Evolutionary conservation across 2,113 vertebrate genomes (phyloP).

Genomic region (Cisticola juncidis): DNA sequence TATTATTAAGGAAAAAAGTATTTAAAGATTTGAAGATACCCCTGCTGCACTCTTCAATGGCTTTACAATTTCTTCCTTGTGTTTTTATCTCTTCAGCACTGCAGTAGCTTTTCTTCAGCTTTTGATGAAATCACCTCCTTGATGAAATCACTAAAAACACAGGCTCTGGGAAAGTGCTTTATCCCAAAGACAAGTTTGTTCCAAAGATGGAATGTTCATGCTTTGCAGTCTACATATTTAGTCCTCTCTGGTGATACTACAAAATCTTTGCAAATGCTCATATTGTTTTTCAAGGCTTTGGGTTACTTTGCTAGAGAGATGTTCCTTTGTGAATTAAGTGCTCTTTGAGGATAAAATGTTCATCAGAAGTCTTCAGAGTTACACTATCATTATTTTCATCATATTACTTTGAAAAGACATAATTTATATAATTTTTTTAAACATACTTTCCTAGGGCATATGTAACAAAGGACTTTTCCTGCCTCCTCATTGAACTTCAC

Average conservation of each 20-base stretch:
- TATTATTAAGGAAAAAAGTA: slow-evolving; percentile 9
- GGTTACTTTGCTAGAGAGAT: neutral
- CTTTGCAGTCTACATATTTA: slow-evolving; percentile 5
- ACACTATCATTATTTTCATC: neutral
- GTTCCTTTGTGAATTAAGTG: slow-evolving; percentile 27
- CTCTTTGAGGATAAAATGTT: slow-evolving; percentile 47
- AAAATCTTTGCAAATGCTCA: neutral
- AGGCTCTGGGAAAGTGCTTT: slow-evolving; percentile 17
- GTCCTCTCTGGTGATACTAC: neutral
- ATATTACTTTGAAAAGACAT: neutral
- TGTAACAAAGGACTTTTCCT: neutral
- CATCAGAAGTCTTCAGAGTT: slow-evolving; percentile 25
- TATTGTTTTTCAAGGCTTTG: slow-evolving; percentile 13
- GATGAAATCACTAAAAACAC: slow-evolving; percentile 27
- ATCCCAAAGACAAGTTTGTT: slow-evolving; percentile 49
- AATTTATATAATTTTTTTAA: neutral
- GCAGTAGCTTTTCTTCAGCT: slow-evolving; percentile 27
- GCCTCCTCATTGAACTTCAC: neutral
- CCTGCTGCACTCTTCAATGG: slow-evolving; percentile 17
- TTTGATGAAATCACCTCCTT: slow-evolving; percentile 50
- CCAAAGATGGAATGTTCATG: slow-evolving; percentile 27
- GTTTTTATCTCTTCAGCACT: slow-evolving; percentile 47
- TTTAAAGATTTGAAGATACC: slow-evolving; percentile 48
- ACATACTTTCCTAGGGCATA: neutral
- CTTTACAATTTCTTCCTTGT: slow-evolving; percentile 24